Base-by-base conservation (phyloP, 2,888 invertebrate genomes). In the Aethes cnicana region DNA sequence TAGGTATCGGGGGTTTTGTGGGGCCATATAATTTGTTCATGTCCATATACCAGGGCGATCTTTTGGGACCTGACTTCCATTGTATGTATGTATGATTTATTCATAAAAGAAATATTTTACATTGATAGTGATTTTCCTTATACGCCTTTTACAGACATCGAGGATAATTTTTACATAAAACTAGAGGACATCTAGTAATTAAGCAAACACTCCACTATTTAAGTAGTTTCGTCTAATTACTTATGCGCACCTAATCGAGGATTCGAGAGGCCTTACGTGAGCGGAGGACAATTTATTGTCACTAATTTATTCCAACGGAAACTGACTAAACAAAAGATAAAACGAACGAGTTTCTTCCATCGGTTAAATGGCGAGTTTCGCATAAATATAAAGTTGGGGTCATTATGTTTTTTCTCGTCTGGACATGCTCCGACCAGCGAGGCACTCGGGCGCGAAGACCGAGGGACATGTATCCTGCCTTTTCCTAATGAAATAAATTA, bases 401-500 rank as follows among this genome's bases (percentile, higher is more conserved):
- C 64, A 77, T 82, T 83, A 84, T 84, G 84, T 86, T 86, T 84
- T 87, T 78, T 76, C 75, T 83, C 82, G 79, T 78, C 82, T 78
- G 76, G 72, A 77, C 83, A 76, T 76, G 77, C 72, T 75, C 80
- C 72, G 77, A 72, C 73, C 74, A 72, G 62, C 57, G 71, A 49
- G 57, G 30, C 82, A 76, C 79, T 87, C 74, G 86, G 68, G 81
- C 86, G 75, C 87, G 82, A 84, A 86, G 85, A 85, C 73, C 72
- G 84, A 87, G 87, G 88, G 88, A 88, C 87, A 88, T 77, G 80
- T 83, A 85, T 85, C 85, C 86, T 86, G 85, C 82, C 83, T 82
- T 82, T 81, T 86, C 86, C 83, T 84, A 85, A 87, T 84, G 82
- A 86, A 87, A 83, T 87, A 87, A 86, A 86, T 87, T 86, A 86